A percentile compares a stretch with the other conserved stretches of the same genome.
phyloP scores from a whole-genome alignment of 64 coral and sea anemone genomes.

The Exaiptasia diaphana region DNA sequence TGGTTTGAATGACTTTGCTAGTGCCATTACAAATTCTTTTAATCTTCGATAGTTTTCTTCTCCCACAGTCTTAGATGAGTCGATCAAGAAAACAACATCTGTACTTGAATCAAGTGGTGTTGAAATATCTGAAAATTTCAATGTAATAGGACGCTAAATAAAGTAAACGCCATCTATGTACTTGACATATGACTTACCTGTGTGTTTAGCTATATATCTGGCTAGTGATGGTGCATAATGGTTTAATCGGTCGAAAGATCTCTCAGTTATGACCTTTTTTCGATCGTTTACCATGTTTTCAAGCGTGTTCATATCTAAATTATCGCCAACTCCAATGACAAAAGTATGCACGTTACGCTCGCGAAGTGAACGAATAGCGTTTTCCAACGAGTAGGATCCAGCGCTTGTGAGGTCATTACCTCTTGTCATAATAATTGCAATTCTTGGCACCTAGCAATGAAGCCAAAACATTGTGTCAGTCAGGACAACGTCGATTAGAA shows the following conservation, averaged over 20 bases:
- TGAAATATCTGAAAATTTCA: constrained; percentile 25
- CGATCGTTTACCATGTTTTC: background rate
- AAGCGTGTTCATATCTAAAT: background rate
- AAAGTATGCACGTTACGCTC: constrained; percentile 29
- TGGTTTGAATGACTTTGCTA: constrained; percentile 39
- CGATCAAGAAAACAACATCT: constrained; percentile 42
- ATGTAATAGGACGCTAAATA: too few species aligned
- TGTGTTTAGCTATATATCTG: constrained; percentile 50
- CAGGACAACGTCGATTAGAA: too few species aligned
- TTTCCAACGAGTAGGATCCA: background rate
- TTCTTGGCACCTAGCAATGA: constrained; percentile 33
- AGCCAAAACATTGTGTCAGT: too few species aligned
- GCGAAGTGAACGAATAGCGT: constrained; percentile 1
- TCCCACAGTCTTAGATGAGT: constrained; percentile 26
- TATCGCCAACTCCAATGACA: constrained; percentile 27
- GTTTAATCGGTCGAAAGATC: background rate
- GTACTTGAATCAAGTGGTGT: constrained; percentile 21
- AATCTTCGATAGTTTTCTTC: constrained; percentile 36
- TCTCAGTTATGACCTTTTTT: constrained; percentile 18
- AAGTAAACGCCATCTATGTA: background rate
- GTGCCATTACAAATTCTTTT: constrained; percentile 37
- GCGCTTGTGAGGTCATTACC: constrained; percentile 1
- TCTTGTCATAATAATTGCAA: constrained; percentile 20
- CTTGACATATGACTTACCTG: constrained; percentile 5
- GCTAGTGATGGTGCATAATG: constrained; percentile 31